These are phyloP conservation scores for Bergia sp. DNA, from an alignment of 92 coral and sea anemone species.

Conservation along the genomic window DNA sequence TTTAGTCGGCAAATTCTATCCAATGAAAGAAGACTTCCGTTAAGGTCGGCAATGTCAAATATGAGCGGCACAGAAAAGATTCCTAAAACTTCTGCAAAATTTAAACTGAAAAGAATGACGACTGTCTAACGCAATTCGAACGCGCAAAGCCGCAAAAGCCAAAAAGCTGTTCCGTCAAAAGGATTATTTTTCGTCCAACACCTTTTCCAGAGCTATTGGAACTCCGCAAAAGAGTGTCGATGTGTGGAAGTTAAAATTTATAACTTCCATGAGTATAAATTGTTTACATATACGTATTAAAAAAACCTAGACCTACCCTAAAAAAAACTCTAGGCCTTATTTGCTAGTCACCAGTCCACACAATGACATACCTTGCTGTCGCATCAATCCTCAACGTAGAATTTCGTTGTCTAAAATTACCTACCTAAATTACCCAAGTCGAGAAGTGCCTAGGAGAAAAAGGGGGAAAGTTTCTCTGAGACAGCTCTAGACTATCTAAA, in stretches of 20 bases:
- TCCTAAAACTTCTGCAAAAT: conserved; percentile 16
- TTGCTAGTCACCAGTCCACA: conserved; percentile 23
- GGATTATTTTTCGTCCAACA: conserved; percentile 1
- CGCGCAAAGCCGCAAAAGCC: conserved; percentile 9
- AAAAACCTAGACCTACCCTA: conserved; percentile 1
- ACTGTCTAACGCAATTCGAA: conserved; percentile 18
- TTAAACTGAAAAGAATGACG: conserved; percentile 16
- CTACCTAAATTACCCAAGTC: conserved; percentile 37
- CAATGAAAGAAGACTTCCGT: conserved; percentile 18
- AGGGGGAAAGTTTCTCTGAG: conserved; percentile 29
- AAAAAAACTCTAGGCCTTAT: conserved; percentile 11
- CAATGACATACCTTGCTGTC: conserved; percentile 19
- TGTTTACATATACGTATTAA: conserved; percentile 17
- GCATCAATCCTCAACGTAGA: not conserved
- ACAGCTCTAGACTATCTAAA: conserved; percentile 27
- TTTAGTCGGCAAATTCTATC: conserved; percentile 17
- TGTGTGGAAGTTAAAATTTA: conserved; percentile 9
- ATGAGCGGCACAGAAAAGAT: conserved; percentile 19
- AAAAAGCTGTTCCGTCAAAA: not conserved
- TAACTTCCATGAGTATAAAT: conserved; percentile 17
- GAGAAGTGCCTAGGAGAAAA: conserved; percentile 26
- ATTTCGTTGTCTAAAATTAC: not conserved
- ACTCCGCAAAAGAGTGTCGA: conserved; percentile 29
- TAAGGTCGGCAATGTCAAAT: conserved; percentile 18
- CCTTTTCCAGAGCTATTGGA: conserved; percentile 24